Percentiles rank a stretch among this genome's conserved stretches.
Evolutionary conservation across 2,888 invertebrate species (phyloP).

Genomic region (Phengaris arion): DNA sequence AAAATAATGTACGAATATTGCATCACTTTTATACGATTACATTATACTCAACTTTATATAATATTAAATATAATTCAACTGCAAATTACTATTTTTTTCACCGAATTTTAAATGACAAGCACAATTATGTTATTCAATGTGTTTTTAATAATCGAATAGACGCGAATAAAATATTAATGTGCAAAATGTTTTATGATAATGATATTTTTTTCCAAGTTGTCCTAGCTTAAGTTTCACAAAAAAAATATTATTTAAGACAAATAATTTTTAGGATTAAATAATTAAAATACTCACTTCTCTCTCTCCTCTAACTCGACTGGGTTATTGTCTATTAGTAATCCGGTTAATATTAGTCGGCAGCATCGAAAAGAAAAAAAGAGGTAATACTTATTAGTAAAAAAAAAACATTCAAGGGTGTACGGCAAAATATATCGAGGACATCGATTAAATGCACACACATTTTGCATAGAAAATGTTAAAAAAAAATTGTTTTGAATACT

Average conservation of each 20-base stretch:
- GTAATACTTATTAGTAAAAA: conserved; percentile 37
- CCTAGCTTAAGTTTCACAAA: neutral
- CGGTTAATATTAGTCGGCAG: conserved; percentile 74
- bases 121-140: no score
- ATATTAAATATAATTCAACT: no score
- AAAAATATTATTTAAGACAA: neutral
- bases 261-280: neutral
- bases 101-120: no score
- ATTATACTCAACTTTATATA: no score
- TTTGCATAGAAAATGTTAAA: neutral
- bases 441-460: conserved; percentile 32
- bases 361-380: conserved; percentile 68
- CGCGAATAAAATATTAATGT: neutral
- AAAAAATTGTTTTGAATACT: no score
- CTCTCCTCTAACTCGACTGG: conserved; percentile 90
- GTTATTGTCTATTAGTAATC: conserved; percentile 84
- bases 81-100: no score
- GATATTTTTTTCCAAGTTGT: conserved; percentile 31
- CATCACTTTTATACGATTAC: no score
- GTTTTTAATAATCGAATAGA: no score
- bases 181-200: no score
- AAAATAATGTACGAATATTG: neutral
- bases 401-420: neutral
- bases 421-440: neutral
- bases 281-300: conserved; percentile 86